Evolutionary conservation across 1,140 invertebrate species (phyloP).

Genomic region (Drosophila ambigua): DNA sequence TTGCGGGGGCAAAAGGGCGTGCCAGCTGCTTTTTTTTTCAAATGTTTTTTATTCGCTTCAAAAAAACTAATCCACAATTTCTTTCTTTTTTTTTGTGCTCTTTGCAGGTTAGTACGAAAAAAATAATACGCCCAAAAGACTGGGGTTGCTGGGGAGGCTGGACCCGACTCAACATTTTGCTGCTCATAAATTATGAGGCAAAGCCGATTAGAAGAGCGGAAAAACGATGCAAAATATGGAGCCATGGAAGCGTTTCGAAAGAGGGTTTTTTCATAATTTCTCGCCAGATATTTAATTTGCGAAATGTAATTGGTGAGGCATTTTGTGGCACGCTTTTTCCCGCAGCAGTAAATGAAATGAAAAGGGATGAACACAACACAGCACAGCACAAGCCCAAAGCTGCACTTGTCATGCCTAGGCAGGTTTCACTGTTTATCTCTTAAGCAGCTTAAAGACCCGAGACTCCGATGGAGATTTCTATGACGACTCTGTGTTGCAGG

Average conservation of each 20-base stretch:
- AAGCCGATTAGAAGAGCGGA: conserved; percentile 64
- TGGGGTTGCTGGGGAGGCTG: neutral
- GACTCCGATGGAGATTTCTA: too few species aligned
- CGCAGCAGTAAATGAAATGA: neutral
- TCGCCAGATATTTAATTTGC: conserved; percentile 63
- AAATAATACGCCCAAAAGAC: conserved; percentile 22
- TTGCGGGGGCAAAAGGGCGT: conserved; percentile 19
- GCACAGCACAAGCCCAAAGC: conserved; percentile 9
- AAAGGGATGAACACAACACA: too few species aligned
- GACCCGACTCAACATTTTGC: conserved; percentile 8
- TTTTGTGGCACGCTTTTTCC: conserved; percentile 30
- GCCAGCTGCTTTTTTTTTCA: conserved; percentile 63
- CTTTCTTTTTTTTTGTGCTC: conserved; percentile 25
- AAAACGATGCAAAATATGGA: conserved; percentile 3
- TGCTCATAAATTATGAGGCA: conserved; percentile 60
- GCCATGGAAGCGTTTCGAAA: neutral
- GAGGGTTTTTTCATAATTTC: conserved; percentile 51
- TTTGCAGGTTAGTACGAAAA: conserved; percentile 73
- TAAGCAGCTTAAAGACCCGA: conserved; percentile 29
- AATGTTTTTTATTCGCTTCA: conserved; percentile 37
- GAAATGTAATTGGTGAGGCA: conserved; percentile 61
- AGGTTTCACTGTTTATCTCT: conserved; percentile 37
- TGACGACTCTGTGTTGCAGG: too few species aligned
- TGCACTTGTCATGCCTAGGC: conserved; percentile 34
- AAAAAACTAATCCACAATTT: conserved; percentile 50